Evolutionary conservation across 2,797 vertebrate species (phyloP).

Genomic region (Lithobates sylvaticus): DNA sequence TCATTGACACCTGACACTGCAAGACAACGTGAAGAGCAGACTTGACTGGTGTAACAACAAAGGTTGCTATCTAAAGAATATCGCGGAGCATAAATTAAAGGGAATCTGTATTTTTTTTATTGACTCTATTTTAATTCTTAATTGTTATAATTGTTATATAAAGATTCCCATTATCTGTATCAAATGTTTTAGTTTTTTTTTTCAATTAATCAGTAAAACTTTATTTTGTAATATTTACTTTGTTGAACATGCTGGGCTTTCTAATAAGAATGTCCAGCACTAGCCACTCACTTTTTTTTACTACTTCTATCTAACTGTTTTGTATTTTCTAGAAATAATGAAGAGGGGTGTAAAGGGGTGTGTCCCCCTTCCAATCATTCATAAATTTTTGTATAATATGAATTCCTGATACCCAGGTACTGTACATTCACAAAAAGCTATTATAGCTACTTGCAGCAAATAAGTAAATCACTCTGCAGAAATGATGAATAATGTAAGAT

Average conservation of each 20-base stretch:
- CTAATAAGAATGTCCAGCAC: not conserved
- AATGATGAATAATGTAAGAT: too few relatives aligned
- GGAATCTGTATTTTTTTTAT: not conserved
- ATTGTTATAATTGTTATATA: too few relatives aligned
- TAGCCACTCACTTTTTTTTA: not conserved
- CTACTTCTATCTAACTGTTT: not conserved
- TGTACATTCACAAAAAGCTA: not conserved
- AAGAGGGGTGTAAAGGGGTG: not conserved
- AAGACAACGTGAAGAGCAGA: slow-evolving; percentile 57
- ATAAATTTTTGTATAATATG: not conserved
- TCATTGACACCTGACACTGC: slow-evolving; percentile 58
- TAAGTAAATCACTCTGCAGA: not conserved
- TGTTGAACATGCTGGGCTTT: not conserved
- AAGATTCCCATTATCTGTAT: too few relatives aligned
- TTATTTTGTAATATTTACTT: not conserved
- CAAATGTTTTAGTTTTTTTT: too few relatives aligned
- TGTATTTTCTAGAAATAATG: not conserved
- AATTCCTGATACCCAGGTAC: not conserved
- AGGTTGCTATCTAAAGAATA: not conserved
- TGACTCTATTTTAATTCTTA: too few relatives aligned
- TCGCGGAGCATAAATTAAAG: slow-evolving; percentile 20
- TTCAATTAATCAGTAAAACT: too few relatives aligned
- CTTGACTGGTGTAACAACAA: slow-evolving; percentile 53
- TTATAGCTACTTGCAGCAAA: not conserved
- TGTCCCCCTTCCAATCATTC: not conserved